Evolutionary conservation across 2,797 vertebrate species (phyloP).

Genomic region (Xerus rutilus): DNA sequence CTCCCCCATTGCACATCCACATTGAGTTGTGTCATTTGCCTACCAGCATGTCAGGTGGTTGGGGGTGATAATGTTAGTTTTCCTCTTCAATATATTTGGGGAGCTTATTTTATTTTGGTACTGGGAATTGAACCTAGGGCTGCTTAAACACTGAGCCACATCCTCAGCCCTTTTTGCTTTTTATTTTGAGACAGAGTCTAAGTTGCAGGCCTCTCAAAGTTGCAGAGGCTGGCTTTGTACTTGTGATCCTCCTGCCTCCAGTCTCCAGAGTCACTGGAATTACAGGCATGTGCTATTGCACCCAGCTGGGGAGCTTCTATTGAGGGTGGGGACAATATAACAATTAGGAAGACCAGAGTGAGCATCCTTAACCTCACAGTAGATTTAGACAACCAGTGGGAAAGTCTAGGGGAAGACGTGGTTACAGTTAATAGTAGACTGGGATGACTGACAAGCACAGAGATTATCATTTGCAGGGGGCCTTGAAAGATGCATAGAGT

Average conservation of each 20-base stretch:
- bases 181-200: no score
- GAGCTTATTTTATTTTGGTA: neutral
- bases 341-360: neutral
- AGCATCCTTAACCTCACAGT: neutral
- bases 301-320: neutral
- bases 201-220: no score
- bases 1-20: no score
- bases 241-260: no score
- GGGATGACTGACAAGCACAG: neutral
- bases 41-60: rapidly evolving
- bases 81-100: neutral
- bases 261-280: no score
- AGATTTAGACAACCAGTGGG: neutral
- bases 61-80: neutral
- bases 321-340: neutral
- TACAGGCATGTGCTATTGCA: no score
- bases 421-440: neutral
- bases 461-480: neutral
- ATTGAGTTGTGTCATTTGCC: neutral
- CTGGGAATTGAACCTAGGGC: no score
- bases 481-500: neutral
- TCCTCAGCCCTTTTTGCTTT: no score
- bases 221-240: no score
- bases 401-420: neutral
- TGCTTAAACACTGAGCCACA: no score